Evolutionary conservation across 2,113 vertebrate genomes (phyloP), one percentile per base, ranked within the genome.

Genomic region (Myrmecophaga tridactyla): DNA sequence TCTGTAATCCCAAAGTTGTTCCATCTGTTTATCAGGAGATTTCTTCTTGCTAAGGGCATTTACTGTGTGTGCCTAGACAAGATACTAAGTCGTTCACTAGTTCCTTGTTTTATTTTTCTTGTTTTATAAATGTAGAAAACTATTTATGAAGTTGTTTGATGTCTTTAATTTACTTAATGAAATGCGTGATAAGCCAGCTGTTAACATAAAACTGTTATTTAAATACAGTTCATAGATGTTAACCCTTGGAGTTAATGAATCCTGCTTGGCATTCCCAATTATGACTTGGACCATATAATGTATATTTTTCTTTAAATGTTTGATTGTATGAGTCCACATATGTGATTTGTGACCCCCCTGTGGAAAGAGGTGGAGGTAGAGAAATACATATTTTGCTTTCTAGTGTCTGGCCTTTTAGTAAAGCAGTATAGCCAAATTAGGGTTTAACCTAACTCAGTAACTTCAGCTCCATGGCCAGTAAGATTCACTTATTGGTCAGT

Each of bases 381-480:
- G 46, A 95, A 93, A 48, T 69, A 14, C 12, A 9, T 86, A 46
- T 78, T 95, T 96, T 96, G 20, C n/a, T 90, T 69, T 97, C 3
- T 87, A 39, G 70, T 41, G 23, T 89, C 80, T 90, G 80, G 62
- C 36, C 31, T 43, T 60, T 92, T 85, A 89, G 69, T 88, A 58
- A 82, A 75, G 20, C 86, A 75, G 73, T 86, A 89, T 92, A 95
- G 43, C 27, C 46, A 80, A 94, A 53, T 80, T 83, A 75, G 11
- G 8, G 17, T 81, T 86, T 96, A 81, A 83, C 0, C 11, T 27
- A 76, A 82, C 13, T 89, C 36, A 80, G n/a, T 92, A 65, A 86
- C 17, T 75, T 17, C 25, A 48, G 11, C 92, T 96, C 72, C 4
- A 23, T 72, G 75, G 21, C n/a, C 18, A 31, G 75, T 82, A 84